Conservation (phyloP, 2,113 vertebrate genomes). For the Scomber colias region DNA sequence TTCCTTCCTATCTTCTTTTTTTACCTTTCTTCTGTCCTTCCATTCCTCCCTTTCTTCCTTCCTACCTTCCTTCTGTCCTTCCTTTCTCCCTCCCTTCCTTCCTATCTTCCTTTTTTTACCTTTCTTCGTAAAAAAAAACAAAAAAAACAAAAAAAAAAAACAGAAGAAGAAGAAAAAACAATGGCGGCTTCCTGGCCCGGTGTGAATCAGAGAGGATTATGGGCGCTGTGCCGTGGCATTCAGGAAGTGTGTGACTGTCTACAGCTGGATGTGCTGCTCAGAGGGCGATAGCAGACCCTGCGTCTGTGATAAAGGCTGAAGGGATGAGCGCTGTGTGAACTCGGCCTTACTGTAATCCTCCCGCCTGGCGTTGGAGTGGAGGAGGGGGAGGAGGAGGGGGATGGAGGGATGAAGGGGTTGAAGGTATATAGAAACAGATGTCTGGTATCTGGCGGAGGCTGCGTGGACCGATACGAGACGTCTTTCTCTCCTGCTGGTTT, state of each 20-base stretch:
- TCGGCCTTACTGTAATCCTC: conserved; percentile 57
- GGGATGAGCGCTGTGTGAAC: conserved; percentile 60
- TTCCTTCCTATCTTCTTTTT: too few relatives aligned
- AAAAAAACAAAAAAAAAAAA: too few relatives aligned
- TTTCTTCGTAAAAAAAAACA: too few relatives aligned
- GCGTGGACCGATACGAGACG: conserved; percentile 15
- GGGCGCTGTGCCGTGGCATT: conserved; percentile 44
- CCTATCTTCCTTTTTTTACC: too few relatives aligned
- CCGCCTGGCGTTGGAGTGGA: conserved; percentile 34
- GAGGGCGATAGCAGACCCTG: conserved; percentile 48
- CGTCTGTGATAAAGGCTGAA: conserved; percentile 53
- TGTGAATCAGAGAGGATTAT: conserved; percentile 56
- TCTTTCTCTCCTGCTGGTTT: conserved; percentile 1
- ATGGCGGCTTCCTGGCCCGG: conserved; percentile 16
- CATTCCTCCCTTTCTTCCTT: too few relatives aligned
- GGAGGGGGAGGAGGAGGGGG: background rate
- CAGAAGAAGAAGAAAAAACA: conserved; percentile 28
- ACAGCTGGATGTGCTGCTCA: conserved; percentile 57
- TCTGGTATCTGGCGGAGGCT: conserved; percentile 47
- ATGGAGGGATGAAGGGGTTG: conserved; percentile 33
- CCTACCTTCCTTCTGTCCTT: too few relatives aligned
- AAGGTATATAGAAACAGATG: conserved; percentile 58
- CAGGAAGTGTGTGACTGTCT: conserved; percentile 39
- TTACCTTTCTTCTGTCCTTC: too few relatives aligned
- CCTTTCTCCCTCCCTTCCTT: too few relatives aligned